A percentile compares a stretch with the other conserved stretches of the same genome.
Evolutionary conservation across 2,113 vertebrate species (phyloP).

Genomic region (Aythya baeri): DNA sequence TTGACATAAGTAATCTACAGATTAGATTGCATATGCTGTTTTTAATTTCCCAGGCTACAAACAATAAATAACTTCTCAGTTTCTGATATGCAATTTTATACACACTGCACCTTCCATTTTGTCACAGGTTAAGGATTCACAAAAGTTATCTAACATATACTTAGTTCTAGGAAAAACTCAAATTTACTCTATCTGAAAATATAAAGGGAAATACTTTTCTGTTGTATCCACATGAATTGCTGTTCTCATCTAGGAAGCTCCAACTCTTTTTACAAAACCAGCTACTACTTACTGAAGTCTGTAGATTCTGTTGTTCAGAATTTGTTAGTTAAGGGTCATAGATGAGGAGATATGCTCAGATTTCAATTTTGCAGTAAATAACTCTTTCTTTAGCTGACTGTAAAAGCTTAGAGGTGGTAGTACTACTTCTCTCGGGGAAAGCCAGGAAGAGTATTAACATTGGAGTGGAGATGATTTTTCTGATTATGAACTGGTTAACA

Average conservation of each 20-base stretch:
- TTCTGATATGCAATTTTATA: background rate
- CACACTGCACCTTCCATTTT: background rate
- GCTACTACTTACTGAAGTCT: background rate
- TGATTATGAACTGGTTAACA: background rate
- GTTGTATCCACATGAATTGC: background rate
- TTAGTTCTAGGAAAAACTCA: background rate
- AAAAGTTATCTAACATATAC: background rate
- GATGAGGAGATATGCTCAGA: background rate
- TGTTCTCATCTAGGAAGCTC: background rate
- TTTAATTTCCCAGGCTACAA: background rate
- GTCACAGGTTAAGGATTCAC: background rate
- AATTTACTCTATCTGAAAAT: background rate
- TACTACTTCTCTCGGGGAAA: background rate
- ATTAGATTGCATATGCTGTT: background rate
- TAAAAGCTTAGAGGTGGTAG: background rate
- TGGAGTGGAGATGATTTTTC: background rate
- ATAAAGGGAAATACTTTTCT: background rate
- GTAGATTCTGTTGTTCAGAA: background rate
- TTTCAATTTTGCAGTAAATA: background rate
- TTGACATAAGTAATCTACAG: background rate
- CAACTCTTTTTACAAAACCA: background rate
- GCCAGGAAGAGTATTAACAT: background rate
- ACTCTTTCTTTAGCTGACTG: background rate
- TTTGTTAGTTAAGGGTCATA: background rate
- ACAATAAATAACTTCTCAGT: background rate